Evolutionary conservation across 2,888 invertebrate genomes (phyloP).

Genomic region (Isotomurus palustris): DNA sequence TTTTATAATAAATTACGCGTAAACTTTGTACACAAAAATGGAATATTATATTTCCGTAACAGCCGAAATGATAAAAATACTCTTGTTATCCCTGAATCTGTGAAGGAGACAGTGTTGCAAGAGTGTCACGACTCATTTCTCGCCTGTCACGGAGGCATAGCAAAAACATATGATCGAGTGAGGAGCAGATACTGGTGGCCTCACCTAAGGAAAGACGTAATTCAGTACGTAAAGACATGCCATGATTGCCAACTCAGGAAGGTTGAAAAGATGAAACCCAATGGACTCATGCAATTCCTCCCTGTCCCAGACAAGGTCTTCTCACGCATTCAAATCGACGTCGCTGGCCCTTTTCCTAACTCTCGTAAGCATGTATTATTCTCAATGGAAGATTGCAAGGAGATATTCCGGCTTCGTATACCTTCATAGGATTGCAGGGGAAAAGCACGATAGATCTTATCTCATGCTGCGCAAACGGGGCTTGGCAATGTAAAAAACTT

Average conservation of each 20-base stretch:
- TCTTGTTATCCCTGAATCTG: not conserved
- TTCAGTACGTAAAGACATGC: not conserved
- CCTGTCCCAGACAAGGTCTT: not conserved
- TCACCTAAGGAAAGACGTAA: not conserved
- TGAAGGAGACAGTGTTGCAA: not conserved
- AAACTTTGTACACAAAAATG: no score
- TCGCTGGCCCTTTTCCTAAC: not conserved
- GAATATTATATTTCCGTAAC: not conserved
- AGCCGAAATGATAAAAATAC: not conserved
- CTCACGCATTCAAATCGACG: not conserved
- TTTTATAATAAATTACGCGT: not conserved
- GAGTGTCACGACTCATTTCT: not conserved
- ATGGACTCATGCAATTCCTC: not conserved
- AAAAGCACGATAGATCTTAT: no score
- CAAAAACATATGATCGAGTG: conserved; percentile 1
- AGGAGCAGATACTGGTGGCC: not conserved
- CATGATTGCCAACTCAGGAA: not conserved
- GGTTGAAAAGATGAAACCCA: not conserved
- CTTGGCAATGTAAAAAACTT: no score
- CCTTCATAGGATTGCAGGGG: no score
- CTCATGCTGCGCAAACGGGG: no score
- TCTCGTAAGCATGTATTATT: no score
- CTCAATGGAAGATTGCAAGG: no score
- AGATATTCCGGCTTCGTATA: no score
- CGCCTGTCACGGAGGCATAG: not conserved